These are phyloP conservation scores for Trachymyrmex cornetzi DNA, from an alignment of 1,140 invertebrate species.

Conservation along the genomic window DNA sequence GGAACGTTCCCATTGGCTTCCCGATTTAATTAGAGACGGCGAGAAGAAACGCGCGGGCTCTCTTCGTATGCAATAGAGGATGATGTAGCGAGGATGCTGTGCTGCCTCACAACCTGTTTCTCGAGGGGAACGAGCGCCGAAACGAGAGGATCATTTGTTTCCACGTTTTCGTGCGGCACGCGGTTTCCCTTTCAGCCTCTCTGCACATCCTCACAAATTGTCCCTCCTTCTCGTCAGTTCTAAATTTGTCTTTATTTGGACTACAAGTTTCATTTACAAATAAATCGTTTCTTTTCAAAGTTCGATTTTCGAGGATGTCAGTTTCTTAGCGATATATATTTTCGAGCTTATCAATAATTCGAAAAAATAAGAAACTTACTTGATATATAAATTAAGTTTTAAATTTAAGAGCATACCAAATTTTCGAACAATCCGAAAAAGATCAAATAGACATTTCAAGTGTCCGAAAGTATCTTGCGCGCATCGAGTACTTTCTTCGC, in stretches of 20 bases:
- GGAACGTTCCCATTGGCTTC: slow-evolving; percentile 13
- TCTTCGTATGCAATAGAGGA: slow-evolving; percentile 31
- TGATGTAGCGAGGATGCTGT: slow-evolving; percentile 13
- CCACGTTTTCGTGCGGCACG: slow-evolving; percentile 26
- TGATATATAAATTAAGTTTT: not conserved
- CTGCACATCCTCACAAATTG: not conserved
- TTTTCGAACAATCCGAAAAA: not conserved
- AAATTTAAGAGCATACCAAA: not conserved
- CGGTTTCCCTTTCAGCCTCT: not conserved
- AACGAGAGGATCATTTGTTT: slow-evolving; percentile 63
- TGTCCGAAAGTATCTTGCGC: not conserved
- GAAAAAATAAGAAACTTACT: not conserved
- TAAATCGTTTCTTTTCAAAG: not conserved
- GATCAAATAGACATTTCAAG: not conserved
- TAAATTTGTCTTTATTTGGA: slow-evolving; percentile 8
- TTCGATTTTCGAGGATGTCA: not conserved
- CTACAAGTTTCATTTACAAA: slow-evolving; percentile 5
- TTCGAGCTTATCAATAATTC: not conserved
- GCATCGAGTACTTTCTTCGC: slow-evolving; percentile 23
- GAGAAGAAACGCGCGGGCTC: slow-evolving; percentile 23
- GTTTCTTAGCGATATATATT: not conserved
- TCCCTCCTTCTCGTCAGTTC: not conserved
- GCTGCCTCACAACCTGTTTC: slow-evolving; percentile 57
- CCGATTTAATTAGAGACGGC: slow-evolving; percentile 58
- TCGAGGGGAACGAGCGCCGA: slow-evolving; percentile 19